phyloP scores from a whole-genome alignment of 2,113 vertebrate species.

The Notarius lentiginosus region DNA sequence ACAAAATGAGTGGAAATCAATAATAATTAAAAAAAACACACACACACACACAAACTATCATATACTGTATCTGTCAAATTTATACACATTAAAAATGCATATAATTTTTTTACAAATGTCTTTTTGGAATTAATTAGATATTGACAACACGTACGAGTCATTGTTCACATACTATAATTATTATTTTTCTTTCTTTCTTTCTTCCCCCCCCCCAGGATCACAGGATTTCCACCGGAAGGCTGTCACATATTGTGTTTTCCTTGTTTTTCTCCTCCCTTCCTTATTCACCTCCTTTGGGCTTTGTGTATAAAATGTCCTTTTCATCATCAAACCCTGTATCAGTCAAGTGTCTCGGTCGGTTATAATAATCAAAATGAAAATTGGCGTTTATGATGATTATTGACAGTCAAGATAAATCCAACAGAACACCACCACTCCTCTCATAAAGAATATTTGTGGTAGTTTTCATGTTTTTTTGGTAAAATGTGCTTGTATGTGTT shows the following conservation, averaged over 20 bases:
- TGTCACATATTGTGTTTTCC: background rate
- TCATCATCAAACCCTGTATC: background rate
- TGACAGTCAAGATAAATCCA: background rate
- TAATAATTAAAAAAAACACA: too few relatives aligned
- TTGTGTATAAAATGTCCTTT: constrained; percentile 6
- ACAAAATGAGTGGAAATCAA: background rate
- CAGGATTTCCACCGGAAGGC: background rate
- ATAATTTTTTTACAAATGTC: background rate
- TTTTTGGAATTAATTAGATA: background rate
- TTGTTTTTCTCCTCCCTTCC: background rate
- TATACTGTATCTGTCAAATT: background rate
- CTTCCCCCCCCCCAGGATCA: constrained; percentile 15
- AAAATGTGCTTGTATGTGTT: background rate
- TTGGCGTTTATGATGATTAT: background rate
- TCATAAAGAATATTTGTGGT: background rate
- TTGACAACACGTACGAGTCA: background rate
- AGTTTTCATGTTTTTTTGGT: constrained; percentile 5
- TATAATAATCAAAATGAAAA: background rate
- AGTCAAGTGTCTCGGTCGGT: background rate
- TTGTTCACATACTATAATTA: background rate
- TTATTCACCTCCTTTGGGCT: background rate
- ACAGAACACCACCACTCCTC: background rate
- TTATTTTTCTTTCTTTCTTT: background rate
- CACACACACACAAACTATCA: too few relatives aligned
- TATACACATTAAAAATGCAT: background rate